Percentiles rank a stretch among this genome's conserved stretches.
These are phyloP conservation scores for Drosophila bifasciata DNA, from an alignment of 1,140 invertebrate species.

Conservation along the genomic window DNA sequence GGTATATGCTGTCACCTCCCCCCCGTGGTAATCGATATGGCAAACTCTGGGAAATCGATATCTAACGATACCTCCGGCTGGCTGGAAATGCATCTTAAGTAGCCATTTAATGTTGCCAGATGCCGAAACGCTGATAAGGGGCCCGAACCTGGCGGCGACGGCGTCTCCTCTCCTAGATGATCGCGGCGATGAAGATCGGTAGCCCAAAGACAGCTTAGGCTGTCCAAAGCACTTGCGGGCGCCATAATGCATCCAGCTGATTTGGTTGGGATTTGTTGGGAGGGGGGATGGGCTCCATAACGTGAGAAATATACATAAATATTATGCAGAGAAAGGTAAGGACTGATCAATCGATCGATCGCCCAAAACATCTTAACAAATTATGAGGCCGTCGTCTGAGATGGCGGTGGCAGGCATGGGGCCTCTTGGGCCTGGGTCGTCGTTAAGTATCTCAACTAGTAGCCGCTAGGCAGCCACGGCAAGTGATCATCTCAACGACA, in stretches of 20 bases:
- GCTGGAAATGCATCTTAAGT: conserved; percentile 70
- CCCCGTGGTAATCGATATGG: conserved; percentile 68
- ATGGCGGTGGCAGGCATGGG: conserved; percentile 18
- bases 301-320: conserved; percentile 78
- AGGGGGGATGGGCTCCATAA: conserved; percentile 32
- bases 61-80: conserved; percentile 18
- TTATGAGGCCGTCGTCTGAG: conserved; percentile 54
- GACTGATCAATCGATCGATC: conserved; percentile 35
- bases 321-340: conserved; percentile 30
- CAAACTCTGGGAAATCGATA: conserved; percentile 51
- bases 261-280: conserved; percentile 30
- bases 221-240: conserved; percentile 56
- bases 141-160: conserved; percentile 17
- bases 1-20: conserved; percentile 8
- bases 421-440: conserved; percentile 37
- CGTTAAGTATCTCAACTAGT: conserved; percentile 82
- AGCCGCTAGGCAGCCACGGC: conserved; percentile 79
- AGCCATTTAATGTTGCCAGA: conserved; percentile 73
- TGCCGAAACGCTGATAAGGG: conserved; percentile 72
- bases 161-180: conserved; percentile 34
- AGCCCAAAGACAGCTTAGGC: conserved; percentile 22
- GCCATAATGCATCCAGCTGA: conserved; percentile 58
- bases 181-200: conserved; percentile 41
- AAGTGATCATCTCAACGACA: conserved; percentile 81
- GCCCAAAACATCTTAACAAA: conserved; percentile 79